These are phyloP conservation scores for Stylophora pistillata DNA, from an alignment of 64 coral and sea anemone species.

Conservation along the genomic window DNA sequence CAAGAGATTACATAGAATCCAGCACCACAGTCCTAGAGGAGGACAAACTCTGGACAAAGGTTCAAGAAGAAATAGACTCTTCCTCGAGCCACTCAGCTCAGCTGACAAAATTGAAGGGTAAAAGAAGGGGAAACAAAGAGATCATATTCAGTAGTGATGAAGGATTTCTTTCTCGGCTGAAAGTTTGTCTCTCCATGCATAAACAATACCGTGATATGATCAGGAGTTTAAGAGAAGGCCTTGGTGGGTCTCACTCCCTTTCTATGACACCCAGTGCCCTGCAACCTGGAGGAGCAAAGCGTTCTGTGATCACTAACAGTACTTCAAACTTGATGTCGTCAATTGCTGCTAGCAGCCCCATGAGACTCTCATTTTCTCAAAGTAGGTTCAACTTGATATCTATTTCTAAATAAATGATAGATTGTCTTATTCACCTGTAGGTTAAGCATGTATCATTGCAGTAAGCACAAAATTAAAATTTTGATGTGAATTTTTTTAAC, in stretches of 20 bases:
- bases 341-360: conserved; percentile 49
- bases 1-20: conserved; percentile 72
- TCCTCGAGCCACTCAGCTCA: neutral
- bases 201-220: conserved; percentile 98
- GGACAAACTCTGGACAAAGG: conserved; percentile 80
- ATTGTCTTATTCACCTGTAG: too few species aligned
- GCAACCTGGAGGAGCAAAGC: conserved; percentile 41
- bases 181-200: conserved; percentile 82
- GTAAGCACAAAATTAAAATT: too few species aligned
- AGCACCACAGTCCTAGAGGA: conserved; percentile 72
- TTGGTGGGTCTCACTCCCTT: conserved; percentile 74
- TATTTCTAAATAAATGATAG: too few species aligned
- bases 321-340: conserved; percentile 80
- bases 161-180: conserved; percentile 78
- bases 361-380: conserved; percentile 69
- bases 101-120: conserved; percentile 53
- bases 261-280: conserved; percentile 62
- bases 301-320: conserved; percentile 60
- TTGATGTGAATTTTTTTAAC: too few species aligned
- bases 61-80: conserved; percentile 77
- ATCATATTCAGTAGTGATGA: conserved; percentile 65
- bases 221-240: conserved; percentile 78
- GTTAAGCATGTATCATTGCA: too few species aligned
- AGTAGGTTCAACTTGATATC: conserved; percentile 62
- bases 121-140: conserved; percentile 72